Base-by-base conservation (phyloP, 2,113 vertebrate species). In the Strix aluco region DNA sequence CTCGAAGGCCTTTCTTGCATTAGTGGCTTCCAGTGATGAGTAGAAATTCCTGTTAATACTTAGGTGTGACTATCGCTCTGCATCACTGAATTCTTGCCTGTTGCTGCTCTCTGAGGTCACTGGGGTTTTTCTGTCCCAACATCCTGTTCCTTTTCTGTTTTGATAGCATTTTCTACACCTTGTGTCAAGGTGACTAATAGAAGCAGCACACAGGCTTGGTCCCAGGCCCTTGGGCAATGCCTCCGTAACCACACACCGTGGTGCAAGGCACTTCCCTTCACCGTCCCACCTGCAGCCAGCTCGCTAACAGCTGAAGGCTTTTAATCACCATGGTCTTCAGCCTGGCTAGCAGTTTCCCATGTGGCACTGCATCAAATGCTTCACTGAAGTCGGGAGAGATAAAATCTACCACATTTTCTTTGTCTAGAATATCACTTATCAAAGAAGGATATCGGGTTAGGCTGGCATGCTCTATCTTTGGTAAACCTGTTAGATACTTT, bases 401-500 rank as follows among this genome's bases (percentile, higher is more conserved):
- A 96, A 95, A 91, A 96, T 97, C 95, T 96, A 61, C 87, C 1
- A 2, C 87, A 52, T 95, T 96, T 96, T 85, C 94, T 96, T 97
- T 96, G 96, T 96, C 87, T 94, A 85, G 84, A 94, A 61, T 95
- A 96, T 95, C 58, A 81, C 81, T 96, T 97, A 96, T 97, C 96
- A 96, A 72, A 92, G 94, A 89, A 91, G 85, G 90, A 88, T 97
- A 96, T 93, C 95, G 0, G 95, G 96, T 96, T 97, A 96, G 95
- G 90, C 96, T 97, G 96, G 95, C 95, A 97, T 95, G 96, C 93
- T 97, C 96, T 96, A 96, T 96, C 96, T 96, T 95, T 91, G 85
- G 96, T 96, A 97, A 97, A 96, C 94, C 74, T 95, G 78, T 65
- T 93, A 87, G 93, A 81, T 85, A 87, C 46, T 95, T 94, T 95